Conservation (phyloP, 2,113 vertebrate genomes). For the Parus major region DNA sequence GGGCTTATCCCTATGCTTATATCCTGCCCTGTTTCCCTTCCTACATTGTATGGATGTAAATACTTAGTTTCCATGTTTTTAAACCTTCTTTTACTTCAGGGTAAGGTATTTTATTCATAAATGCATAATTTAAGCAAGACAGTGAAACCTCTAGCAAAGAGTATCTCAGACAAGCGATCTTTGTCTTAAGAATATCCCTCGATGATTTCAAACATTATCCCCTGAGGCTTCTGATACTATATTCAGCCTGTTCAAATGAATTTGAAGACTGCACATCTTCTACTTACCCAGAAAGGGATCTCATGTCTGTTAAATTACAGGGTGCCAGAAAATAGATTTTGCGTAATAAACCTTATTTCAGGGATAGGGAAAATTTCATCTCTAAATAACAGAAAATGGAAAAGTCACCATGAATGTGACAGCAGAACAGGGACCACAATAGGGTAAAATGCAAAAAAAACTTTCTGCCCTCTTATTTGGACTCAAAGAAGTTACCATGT, state of each 20-base stretch:
- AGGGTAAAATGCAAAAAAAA: neutral
- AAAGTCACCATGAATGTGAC: neutral
- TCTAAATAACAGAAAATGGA: neutral
- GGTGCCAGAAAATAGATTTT: neutral
- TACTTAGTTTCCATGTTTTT: neutral
- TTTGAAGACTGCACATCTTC: neutral
- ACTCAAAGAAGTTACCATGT: neutral
- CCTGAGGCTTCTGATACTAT: neutral
- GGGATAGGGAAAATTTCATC: neutral
- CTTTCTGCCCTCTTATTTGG: neutral
- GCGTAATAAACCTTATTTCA: neutral
- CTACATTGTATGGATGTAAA: neutral
- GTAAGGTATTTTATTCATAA: neutral
- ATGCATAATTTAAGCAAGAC: constrained; percentile 48
- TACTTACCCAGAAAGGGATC: neutral
- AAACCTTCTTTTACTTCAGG: constrained; percentile 39
- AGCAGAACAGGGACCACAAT: neutral
- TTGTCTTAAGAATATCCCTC: neutral
- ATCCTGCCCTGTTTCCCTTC: neutral
- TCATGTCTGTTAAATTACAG: neutral
- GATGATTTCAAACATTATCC: neutral
- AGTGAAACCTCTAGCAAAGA: neutral
- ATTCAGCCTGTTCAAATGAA: neutral
- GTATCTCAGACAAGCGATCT: neutral
- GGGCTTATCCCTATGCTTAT: neutral